phyloP scores from a whole-genome alignment of 2,888 invertebrate genomes.

The Gibbula magus region DNA sequence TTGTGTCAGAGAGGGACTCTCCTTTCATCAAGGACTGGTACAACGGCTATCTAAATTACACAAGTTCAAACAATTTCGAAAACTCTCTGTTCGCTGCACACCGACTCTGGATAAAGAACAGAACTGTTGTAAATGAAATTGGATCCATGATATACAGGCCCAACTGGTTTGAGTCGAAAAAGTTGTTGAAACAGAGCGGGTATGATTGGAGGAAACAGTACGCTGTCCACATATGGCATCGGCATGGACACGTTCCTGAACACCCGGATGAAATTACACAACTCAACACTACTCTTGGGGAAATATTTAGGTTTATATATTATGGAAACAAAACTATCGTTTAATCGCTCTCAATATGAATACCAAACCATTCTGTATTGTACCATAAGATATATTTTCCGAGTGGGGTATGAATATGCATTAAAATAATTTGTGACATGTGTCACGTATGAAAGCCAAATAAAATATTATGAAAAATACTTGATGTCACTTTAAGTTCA shows the following conservation, averaged over 20 bases:
- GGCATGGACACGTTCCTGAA: slow-evolving; percentile 23
- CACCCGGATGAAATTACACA: slow-evolving; percentile 6
- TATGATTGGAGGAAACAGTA: slow-evolving; percentile 26
- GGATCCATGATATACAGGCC: slow-evolving; percentile 30
- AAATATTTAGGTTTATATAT: slow-evolving; percentile 31
- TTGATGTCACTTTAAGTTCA: no score
- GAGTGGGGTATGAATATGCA: no score
- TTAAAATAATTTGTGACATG: no score
- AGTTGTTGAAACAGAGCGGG: slow-evolving; percentile 14
- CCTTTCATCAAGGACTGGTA: slow-evolving; percentile 31
- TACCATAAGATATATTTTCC: no score
- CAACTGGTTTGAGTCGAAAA: slow-evolving; percentile 32
- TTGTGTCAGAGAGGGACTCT: slow-evolving; percentile 26
- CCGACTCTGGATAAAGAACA: slow-evolving; percentile 23
- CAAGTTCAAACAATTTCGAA: slow-evolving; percentile 6
- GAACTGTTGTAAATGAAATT: slow-evolving; percentile 25
- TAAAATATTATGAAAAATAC: no score
- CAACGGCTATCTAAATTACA: slow-evolving; percentile 23
- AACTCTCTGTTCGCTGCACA: slow-evolving; percentile 28
- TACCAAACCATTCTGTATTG: background rate
- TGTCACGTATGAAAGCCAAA: no score
- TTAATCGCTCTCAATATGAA: background rate
- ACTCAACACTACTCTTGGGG: slow-evolving; percentile 28
- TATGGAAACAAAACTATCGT: slow-evolving; percentile 12
- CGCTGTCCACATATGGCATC: slow-evolving; percentile 33